Conservation (phyloP, 2,113 vertebrate species). For the Cacatua alba region DNA sequence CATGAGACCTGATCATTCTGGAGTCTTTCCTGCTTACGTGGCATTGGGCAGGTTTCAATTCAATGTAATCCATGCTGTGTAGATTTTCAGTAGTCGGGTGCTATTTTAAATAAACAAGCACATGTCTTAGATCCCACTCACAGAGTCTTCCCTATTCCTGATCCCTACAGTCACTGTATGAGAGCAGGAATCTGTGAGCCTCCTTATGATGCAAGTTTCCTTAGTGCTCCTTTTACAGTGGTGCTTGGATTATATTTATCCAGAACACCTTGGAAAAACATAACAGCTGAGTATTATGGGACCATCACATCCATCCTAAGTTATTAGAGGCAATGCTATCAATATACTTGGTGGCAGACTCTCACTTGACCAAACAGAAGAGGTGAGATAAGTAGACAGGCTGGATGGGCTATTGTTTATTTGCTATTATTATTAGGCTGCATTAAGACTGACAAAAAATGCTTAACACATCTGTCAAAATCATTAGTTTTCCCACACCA, state of each 20-base stretch:
- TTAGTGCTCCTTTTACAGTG: background rate
- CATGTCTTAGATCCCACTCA: background rate
- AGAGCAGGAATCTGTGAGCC: background rate
- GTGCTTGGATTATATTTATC: background rate
- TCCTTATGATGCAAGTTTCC: background rate
- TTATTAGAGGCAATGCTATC: background rate
- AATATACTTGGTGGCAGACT: background rate
- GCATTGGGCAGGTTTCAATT: background rate
- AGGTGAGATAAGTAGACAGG: background rate
- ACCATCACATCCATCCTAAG: background rate
- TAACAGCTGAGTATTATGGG: background rate
- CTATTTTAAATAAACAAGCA: background rate
- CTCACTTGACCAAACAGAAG: background rate
- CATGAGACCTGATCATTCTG: background rate
- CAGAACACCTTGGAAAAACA: background rate
- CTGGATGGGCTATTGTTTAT: background rate
- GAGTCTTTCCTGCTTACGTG: background rate
- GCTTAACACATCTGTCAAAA: background rate
- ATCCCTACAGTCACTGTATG: background rate
- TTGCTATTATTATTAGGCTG: background rate
- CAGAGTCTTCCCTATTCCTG: background rate
- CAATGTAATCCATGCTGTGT: rapidly evolving
- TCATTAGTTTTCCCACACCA: background rate
- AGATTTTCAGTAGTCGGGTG: background rate
- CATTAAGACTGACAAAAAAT: background rate